Percentiles rank a stretch among this genome's conserved stretches.
These are phyloP conservation scores for Portunus trituberculatus DNA, from an alignment of 1,140 invertebrate species.

Conservation along the genomic window DNA sequence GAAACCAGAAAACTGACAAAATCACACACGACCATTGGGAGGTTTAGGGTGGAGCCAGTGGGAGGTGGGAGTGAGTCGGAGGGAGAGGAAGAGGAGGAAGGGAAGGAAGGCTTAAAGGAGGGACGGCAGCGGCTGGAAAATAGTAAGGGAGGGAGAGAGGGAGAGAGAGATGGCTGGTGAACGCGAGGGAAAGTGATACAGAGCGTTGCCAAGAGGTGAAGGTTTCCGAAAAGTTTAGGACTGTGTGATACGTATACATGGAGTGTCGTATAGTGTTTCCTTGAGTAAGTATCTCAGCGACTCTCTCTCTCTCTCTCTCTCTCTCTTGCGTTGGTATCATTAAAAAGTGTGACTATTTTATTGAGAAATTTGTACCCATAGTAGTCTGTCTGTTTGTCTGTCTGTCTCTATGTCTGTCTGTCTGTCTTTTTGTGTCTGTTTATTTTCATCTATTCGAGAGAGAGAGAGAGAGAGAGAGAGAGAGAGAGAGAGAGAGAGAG, in stretches of 20 bases:
- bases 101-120: not conserved
- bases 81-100: not conserved
- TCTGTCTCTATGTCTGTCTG: slow-evolving; percentile 16
- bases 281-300: too few species aligned
- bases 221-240: not conserved
- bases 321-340: not conserved
- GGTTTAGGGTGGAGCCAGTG: not conserved
- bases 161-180: slow-evolving; percentile 28
- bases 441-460: not conserved
- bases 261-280: too few species aligned
- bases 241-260: too few species aligned
- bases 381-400: not conserved
- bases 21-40: not conserved
- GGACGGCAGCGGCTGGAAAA: not conserved
- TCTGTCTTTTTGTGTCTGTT: not conserved
- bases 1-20: not conserved
- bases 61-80: not conserved
- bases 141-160: not conserved
- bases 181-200: not conserved
- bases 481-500: too few species aligned
- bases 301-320: not conserved
- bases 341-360: too few species aligned
- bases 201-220: not conserved
- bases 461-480: too few species aligned
- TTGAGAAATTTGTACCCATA: too few species aligned